phyloP scores from a whole-genome alignment of 2,113 vertebrate species.

The Planiliza haematocheilus region DNA sequence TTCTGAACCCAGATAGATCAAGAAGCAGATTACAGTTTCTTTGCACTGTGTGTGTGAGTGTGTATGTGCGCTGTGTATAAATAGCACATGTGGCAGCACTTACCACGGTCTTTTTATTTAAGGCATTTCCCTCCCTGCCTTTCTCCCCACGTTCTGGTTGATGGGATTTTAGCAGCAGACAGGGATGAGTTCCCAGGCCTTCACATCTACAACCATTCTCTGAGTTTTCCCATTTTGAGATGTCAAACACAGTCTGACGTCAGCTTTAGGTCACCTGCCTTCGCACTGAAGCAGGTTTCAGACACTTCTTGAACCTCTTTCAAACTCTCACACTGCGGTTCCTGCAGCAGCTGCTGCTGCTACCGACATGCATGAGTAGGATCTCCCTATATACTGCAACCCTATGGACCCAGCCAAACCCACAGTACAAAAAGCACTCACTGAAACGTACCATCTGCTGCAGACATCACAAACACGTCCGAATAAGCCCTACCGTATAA shows the following conservation, averaged over 20 bases:
- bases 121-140: constrained; percentile 74
- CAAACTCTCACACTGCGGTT: constrained; percentile 4
- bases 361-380: constrained; percentile 36
- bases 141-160: constrained; percentile 49
- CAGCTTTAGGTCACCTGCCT: constrained; percentile 15
- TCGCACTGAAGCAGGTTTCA: constrained; percentile 10
- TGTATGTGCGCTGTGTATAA: constrained; percentile 60
- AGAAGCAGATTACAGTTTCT: constrained; percentile 49
- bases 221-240: constrained; percentile 11
- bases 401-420: constrained; percentile 44
- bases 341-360: constrained; percentile 16
- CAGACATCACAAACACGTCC: constrained; percentile 48
- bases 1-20: constrained; percentile 45
- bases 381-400: constrained; percentile 37
- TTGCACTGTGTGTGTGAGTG: constrained; percentile 18
- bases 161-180: constrained; percentile 48
- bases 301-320: not conserved
- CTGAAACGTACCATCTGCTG: constrained; percentile 33
- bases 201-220: constrained; percentile 24
- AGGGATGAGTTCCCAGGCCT: constrained; percentile 63
- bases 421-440: constrained; percentile 50
- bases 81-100: constrained; percentile 82
- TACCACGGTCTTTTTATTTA: constrained; percentile 71
- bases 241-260: constrained; percentile 11
- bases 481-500: constrained; percentile 7